Conservation (phyloP, 2,797 vertebrate species). For the Hydrocynus forskahlii region DNA sequence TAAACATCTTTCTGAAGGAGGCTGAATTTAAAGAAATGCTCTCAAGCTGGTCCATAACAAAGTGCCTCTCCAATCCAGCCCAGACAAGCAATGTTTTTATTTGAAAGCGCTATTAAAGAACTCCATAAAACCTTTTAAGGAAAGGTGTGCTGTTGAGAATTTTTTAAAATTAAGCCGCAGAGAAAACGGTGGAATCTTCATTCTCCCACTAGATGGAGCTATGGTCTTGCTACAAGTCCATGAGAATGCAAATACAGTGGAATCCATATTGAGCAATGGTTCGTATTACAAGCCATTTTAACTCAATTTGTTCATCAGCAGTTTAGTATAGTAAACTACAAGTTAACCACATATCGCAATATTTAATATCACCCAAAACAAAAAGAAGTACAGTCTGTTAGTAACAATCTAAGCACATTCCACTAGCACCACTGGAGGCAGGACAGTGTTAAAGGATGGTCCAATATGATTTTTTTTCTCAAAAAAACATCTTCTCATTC, state of each 20-base stretch:
- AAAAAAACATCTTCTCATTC: neutral
- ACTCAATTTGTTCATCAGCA: neutral
- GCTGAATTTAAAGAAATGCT: neutral
- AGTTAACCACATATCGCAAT: neutral
- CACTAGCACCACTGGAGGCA: neutral
- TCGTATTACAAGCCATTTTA: neutral
- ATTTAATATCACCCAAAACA: no score
- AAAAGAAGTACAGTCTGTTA: neutral
- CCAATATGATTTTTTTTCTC: neutral
- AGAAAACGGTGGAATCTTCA: neutral
- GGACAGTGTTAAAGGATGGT: slow-evolving; percentile 8
- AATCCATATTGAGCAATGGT: neutral
- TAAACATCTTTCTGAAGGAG: neutral
- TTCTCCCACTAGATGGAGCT: slow-evolving; percentile 67
- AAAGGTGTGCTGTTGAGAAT: neutral
- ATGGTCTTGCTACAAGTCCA: slow-evolving; percentile 27
- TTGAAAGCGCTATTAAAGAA: neutral
- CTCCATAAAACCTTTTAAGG: neutral
- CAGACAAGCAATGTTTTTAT: neutral
- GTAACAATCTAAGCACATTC: neutral
- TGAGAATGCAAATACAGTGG: neutral
- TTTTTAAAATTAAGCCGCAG: neutral
- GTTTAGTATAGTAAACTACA: neutral
- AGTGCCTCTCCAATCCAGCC: neutral
- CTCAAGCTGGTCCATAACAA: neutral